Conservation (phyloP, 2,888 invertebrate species). For the Sminthurides aquaticus region DNA sequence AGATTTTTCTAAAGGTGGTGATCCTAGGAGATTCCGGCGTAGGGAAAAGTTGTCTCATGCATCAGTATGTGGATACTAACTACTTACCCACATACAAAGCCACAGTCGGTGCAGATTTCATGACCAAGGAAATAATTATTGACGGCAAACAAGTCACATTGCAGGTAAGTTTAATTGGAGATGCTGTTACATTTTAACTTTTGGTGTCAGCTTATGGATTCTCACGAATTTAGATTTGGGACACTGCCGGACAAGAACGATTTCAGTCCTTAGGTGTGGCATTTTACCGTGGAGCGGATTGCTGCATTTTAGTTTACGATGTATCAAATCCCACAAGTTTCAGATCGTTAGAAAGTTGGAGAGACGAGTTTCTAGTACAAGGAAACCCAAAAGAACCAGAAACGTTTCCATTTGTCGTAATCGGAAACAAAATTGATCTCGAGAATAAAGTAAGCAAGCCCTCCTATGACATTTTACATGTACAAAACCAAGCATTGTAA, state of each 20-base stretch:
- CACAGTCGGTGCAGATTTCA: constrained; percentile 72
- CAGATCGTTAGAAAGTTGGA: constrained; percentile 97
- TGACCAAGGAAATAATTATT: constrained; percentile 98
- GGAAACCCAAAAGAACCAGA: constrained; percentile 97
- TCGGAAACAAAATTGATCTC: constrained; percentile 95
- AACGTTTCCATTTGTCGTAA: constrained; percentile 96
- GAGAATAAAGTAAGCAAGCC: no score
- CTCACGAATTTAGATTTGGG: constrained; percentile 99
- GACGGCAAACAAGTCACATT: constrained; percentile 98
- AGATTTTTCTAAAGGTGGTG: constrained; percentile 92
- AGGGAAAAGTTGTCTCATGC: constrained; percentile 99
- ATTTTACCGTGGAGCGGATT: constrained; percentile 98
- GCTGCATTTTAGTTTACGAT: constrained; percentile 94
- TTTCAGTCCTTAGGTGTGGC: constrained; percentile 98
- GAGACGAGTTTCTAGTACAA: constrained; percentile 92
- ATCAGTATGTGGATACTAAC: constrained; percentile 99
- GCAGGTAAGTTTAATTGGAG: constrained; percentile 56
- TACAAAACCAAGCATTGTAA: constrained; percentile 27
- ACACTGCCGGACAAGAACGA: constrained; percentile 93
- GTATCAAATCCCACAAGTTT: constrained; percentile 97
- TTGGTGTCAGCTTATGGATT: no score
- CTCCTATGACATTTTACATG: constrained; percentile 75
- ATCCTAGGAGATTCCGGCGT: constrained; percentile 97
- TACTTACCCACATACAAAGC: constrained; percentile 98
- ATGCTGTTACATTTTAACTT: constrained; percentile 12